A percentile compares a stretch with the other conserved stretches of the same genome.
phyloP scores from a whole-genome alignment of 2,888 invertebrate genomes.

The Cryptosula pallasiana region DNA sequence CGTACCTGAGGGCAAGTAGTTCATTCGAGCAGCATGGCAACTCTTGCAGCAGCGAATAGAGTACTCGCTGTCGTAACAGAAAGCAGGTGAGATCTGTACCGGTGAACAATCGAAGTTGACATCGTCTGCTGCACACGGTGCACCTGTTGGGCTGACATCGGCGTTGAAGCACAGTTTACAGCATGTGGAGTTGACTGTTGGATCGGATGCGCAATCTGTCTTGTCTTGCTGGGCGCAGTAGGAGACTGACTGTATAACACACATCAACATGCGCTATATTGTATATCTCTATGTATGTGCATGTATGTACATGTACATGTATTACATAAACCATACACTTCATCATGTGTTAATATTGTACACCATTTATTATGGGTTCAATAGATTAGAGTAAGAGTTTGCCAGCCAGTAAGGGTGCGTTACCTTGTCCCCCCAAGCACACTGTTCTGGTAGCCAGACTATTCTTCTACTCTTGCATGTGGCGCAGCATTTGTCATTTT shows the following conservation, averaged over 20 bases:
- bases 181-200: not conserved
- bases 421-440: conserved; percentile 21
- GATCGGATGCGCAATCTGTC: not conserved
- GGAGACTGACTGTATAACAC: too few species aligned
- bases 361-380: too few species aligned
- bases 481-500: conserved; percentile 1
- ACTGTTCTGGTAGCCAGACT: not conserved
- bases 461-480: not conserved
- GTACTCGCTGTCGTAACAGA: not conserved
- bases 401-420: too few species aligned
- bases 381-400: too few species aligned
- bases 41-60: not conserved
- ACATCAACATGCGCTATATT: too few species aligned
- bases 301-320: too few species aligned
- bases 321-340: too few species aligned
- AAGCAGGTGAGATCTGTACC: not conserved
- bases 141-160: not conserved
- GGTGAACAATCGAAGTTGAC: not conserved
- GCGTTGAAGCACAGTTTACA: not conserved
- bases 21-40: not conserved
- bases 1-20: conserved; percentile 1
- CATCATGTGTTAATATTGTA: too few species aligned
- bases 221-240: not conserved
- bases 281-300: too few species aligned
- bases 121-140: not conserved